A percentile compares a stretch with the other conserved stretches of the same genome.
Conservation (phyloP, 2,888 invertebrate species). For the Pheosia tremula region DNA sequence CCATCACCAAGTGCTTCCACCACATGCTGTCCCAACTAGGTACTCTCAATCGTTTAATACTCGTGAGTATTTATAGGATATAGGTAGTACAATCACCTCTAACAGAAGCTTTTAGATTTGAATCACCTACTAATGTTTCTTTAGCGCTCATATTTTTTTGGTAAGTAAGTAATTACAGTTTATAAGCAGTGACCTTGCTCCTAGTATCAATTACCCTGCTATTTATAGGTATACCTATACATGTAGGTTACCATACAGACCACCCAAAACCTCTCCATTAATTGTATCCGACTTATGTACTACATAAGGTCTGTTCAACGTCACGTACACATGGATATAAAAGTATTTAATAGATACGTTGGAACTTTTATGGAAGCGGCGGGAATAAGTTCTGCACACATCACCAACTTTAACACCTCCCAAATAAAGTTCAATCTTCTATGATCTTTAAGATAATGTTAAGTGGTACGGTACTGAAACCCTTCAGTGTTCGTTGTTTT, state of each 20-base stretch:
- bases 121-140: too few species aligned
- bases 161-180: too few species aligned
- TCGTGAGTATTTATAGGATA: too few species aligned
- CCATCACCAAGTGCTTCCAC: too few species aligned
- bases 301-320: slow-evolving; percentile 21
- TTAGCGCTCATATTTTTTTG: too few species aligned
- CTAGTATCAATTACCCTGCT: too few species aligned
- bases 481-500: slow-evolving; percentile 37
- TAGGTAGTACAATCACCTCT: too few species aligned
- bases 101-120: too few species aligned
- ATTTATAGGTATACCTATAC: too few species aligned
- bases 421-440: slow-evolving; percentile 12
- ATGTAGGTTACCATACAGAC: background rate
- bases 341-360: slow-evolving; percentile 30
- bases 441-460: background rate
- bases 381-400: background rate
- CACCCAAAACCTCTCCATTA: background rate
- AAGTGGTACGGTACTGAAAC: slow-evolving; percentile 20
- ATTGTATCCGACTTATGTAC: background rate
- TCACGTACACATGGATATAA: slow-evolving; percentile 14
- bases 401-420: slow-evolving; percentile 5
- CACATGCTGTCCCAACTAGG: too few species aligned
- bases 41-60: too few species aligned
- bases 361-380: slow-evolving; percentile 29
- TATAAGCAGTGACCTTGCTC: too few species aligned